Conservation (phyloP, 2,888 invertebrate species). For the Cataglyphis livida region DNA sequence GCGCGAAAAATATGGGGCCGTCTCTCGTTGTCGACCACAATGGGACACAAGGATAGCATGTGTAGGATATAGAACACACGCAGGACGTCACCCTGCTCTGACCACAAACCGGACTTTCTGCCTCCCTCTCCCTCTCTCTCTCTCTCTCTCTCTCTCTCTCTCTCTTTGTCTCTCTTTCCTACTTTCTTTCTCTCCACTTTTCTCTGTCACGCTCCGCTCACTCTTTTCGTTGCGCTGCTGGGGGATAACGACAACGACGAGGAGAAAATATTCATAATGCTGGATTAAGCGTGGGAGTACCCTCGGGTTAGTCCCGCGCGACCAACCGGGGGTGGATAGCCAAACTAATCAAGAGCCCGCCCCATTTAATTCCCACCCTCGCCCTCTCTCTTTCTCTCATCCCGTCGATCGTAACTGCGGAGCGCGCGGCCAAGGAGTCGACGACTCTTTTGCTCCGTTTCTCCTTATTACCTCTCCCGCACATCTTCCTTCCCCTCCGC, state of each 20-base stretch:
- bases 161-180: neutral
- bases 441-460: conserved; percentile 56
- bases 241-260: conserved; percentile 52
- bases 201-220: conserved; percentile 31
- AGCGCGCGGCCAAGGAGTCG: conserved; percentile 29
- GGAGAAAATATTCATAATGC: conserved; percentile 84
- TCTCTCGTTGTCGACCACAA: conserved; percentile 49
- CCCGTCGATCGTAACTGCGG: conserved; percentile 55
- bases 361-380: conserved; percentile 82
- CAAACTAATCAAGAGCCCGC: conserved; percentile 82
- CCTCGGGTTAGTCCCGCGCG: conserved; percentile 60
- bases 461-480: conserved; percentile 65
- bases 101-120: conserved; percentile 51
- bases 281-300: conserved; percentile 81
- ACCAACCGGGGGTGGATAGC: conserved; percentile 73
- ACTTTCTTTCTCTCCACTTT: neutral
- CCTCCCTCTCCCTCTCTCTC: neutral
- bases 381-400: conserved; percentile 51
- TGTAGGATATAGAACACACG: conserved; percentile 38
- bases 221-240: neutral
- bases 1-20: conserved; percentile 47
- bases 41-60: conserved; percentile 32
- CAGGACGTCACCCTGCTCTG: conserved; percentile 36
- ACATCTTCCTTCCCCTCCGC: conserved; percentile 19
- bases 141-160: neutral